These are phyloP conservation scores for Lepidotrigona ventralis DNA, from an alignment of 1,140 invertebrate genomes.

Conservation along the genomic window DNA sequence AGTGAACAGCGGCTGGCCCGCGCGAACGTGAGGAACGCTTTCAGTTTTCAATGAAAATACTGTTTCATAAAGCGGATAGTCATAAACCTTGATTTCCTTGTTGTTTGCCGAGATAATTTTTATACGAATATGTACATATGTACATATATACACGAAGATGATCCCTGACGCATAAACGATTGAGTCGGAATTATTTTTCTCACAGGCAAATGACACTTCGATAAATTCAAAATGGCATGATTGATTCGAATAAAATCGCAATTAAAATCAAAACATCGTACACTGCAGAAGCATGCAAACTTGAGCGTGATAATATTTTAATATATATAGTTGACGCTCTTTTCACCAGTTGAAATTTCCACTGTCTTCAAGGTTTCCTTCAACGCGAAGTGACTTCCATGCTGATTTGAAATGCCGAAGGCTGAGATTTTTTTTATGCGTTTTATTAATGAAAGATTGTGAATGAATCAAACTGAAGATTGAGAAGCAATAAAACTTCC, in stretches of 20 bases:
- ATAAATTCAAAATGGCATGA: background rate
- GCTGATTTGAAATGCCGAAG: background rate
- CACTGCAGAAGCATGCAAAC: background rate
- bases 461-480: too few species aligned
- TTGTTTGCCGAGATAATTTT: constrained; percentile 24
- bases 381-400: background rate
- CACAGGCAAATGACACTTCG: background rate
- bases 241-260: background rate
- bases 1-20: constrained; percentile 30
- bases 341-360: background rate
- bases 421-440: background rate
- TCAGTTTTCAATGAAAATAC: constrained; percentile 10
- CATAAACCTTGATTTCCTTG: constrained; percentile 5
- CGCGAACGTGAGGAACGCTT: background rate
- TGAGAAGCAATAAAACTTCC: background rate
- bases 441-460: background rate
- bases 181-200: background rate
- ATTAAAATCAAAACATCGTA: background rate
- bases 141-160: background rate
- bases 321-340: background rate
- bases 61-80: background rate
- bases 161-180: background rate
- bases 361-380: background rate
- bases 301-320: background rate
- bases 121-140: constrained; percentile 26